These are phyloP conservation scores for Tarsius wallacei DNA, from an alignment of 2,797 vertebrate species.

Conservation along the genomic window DNA sequence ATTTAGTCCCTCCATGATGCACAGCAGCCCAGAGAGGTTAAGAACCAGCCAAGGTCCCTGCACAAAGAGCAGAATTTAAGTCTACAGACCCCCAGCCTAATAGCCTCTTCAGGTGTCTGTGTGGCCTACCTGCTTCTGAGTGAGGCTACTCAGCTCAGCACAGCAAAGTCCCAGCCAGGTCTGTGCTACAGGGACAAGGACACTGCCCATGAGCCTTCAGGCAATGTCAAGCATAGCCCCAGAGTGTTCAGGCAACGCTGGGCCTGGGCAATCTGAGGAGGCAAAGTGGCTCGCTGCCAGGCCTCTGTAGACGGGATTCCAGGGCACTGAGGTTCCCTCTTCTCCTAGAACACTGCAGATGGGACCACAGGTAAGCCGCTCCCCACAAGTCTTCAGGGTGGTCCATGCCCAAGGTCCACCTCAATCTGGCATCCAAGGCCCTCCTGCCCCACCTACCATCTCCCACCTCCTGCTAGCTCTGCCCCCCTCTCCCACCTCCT, in stretches of 20 bases:
- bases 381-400: background rate
- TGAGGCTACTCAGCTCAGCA: background rate
- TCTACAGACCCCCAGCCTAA: background rate
- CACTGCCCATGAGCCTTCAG: background rate
- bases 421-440: background rate
- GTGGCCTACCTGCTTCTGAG: background rate
- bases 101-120: background rate
- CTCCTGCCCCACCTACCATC: background rate
- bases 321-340: background rate
- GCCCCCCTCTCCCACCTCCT: background rate
- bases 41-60: background rate
- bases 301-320: background rate
- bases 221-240: background rate
- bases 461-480: too few species aligned
- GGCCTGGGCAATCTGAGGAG: slow-evolving; percentile 8
- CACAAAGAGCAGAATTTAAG: background rate
- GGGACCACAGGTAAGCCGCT: background rate
- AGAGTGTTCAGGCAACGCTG: background rate
- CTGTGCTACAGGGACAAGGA: background rate
- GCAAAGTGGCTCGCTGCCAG: background rate
- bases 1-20: background rate
- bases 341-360: background rate
- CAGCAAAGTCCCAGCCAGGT: background rate
- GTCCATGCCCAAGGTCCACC: background rate
- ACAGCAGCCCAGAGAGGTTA: background rate